Evolutionary conservation across 2,888 invertebrate species (phyloP), one percentile per base, ranked within the genome.

Genomic region (Lochmaea capreae): DNA sequence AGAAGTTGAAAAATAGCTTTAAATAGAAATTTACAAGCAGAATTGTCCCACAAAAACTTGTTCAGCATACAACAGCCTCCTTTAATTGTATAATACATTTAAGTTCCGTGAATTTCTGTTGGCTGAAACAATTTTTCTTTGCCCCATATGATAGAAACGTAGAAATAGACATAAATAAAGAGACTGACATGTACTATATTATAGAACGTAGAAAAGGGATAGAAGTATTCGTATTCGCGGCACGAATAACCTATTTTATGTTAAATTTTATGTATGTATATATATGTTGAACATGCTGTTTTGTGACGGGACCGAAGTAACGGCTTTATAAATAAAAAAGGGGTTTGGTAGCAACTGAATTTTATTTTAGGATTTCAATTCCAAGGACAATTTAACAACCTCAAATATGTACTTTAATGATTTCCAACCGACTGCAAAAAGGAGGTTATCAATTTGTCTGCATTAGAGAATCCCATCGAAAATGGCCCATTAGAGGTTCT

Each of bases 201-300:
- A n/a, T n/a, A 49, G 49, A n/a, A 5, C 8, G n/a, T n/a, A n/a
- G 49, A 49, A 46, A 46, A 14, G 46, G 14, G n/a, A 49, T 49
- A 49, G 1, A 49, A 49, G 3, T 49, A 16, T 65, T 52, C 10
- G 52, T n/a, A 65, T 65, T 65, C 52, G 22, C 18, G 12, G 5
- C 65, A 65, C 65, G 65, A 49, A 65, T 3, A 33, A 26, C 49
- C 54, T 65, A 52, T 65, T 54, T 65, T 52, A 65, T 54, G 49
- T 54, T 52, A 11, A 49, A 65, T 26, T 65, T 65, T 65, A 65
- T 65, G 14, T 49, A 14, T 12, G 33, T 65, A 52, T 65, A 49
- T 63, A 18, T 63, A 63, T 63, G 52, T 65, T 22, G 49, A 65
- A 54, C 52, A 54, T 65, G 65, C 52, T 26, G 26, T 9, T 39